Evolutionary conservation across 2,888 invertebrate genomes (phyloP).

Genomic region (Dexiosoma caninum): DNA sequence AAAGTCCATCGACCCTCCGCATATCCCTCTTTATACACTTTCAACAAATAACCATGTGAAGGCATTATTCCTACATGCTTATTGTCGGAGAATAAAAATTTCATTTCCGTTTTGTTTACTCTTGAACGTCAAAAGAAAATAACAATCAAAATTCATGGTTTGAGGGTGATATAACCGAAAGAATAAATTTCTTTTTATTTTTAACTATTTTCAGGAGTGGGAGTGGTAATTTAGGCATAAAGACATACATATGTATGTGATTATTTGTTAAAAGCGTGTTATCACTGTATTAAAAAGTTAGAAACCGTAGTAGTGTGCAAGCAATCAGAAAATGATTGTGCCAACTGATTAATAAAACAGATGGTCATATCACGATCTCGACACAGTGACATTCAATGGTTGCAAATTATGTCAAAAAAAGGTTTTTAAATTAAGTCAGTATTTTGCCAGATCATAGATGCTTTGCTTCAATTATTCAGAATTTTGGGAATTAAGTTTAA

Average conservation of each 20-base stretch:
- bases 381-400: not conserved
- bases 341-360: not conserved
- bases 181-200: not conserved
- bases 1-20: slow-evolving; percentile 1
- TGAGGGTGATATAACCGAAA: slow-evolving; percentile 35
- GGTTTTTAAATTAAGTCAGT: too few relatives aligned
- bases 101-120: slow-evolving; percentile 62
- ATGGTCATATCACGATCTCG: slow-evolving; percentile 21
- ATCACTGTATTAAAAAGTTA: slow-evolving; percentile 57
- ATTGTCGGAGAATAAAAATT: slow-evolving; percentile 62
- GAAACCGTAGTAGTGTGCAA: not conserved
- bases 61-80: slow-evolving; percentile 41
- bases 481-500: too few relatives aligned
- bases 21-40: too few relatives aligned
- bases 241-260: not conserved
- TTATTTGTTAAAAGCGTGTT: slow-evolving; percentile 21
- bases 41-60: slow-evolving; percentile 57
- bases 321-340: not conserved
- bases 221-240: not conserved
- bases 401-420: not conserved
- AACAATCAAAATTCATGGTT: slow-evolving; percentile 27
- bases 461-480: too few relatives aligned
- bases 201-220: not conserved
- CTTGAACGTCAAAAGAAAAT: slow-evolving; percentile 44
- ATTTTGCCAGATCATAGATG: too few relatives aligned